phyloP scores from a whole-genome alignment of 2,113 vertebrate genomes.

The Pithys albifrons region DNA sequence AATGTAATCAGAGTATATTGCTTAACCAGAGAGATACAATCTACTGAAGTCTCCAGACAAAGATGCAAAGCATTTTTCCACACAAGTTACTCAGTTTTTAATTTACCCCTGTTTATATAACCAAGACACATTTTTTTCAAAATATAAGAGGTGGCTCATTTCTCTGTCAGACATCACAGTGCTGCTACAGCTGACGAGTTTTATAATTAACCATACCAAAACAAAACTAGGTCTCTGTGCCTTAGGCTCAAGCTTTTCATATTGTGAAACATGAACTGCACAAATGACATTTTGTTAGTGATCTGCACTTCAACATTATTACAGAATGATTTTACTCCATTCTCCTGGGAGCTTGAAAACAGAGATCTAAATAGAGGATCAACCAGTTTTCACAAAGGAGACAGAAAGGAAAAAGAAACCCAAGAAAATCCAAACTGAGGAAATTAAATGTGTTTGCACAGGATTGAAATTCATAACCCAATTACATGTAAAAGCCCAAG shows the following conservation, averaged over 20 bases:
- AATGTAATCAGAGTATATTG: not conserved
- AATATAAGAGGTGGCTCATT: constrained; percentile 44
- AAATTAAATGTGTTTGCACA: not conserved
- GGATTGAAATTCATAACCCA: constrained; percentile 33
- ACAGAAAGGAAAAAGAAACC: not conserved
- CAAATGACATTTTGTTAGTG: not conserved
- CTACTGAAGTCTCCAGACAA: not conserved
- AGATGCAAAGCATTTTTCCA: not conserved
- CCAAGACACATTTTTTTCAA: constrained; percentile 26
- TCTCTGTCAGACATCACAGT: constrained; percentile 38
- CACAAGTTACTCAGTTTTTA: not conserved
- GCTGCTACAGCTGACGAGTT: constrained; percentile 9
- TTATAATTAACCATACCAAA: constrained; percentile 47
- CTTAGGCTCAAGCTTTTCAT: constrained; percentile 43
- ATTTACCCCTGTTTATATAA: constrained; percentile 34
- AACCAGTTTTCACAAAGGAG: not conserved
- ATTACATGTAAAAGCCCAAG: not conserved
- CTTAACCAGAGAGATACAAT: not conserved
- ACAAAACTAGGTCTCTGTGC: constrained; percentile 63
- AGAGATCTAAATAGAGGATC: not conserved
- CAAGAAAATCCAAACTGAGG: not conserved
- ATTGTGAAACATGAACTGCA: constrained; percentile 33
- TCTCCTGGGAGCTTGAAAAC: not conserved
- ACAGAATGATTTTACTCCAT: not conserved
- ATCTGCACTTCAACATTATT: constrained; percentile 5